phyloP scores from a whole-genome alignment of 1,140 invertebrate species.

The Arctopsyche grandis region DNA sequence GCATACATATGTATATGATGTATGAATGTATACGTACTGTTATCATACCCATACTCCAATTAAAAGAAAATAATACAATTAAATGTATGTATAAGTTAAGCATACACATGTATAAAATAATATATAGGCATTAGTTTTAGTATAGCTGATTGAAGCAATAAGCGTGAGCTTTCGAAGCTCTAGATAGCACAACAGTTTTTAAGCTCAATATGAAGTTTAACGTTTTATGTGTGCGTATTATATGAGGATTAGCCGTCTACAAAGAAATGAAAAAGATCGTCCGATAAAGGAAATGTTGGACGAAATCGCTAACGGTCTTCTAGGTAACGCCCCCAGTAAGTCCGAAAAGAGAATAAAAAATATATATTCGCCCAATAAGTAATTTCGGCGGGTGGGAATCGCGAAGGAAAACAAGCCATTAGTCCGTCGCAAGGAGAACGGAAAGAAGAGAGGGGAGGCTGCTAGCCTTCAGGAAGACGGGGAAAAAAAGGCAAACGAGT shows the following conservation, averaged over 20 bases:
- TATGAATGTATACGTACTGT: no score
- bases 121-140: no score
- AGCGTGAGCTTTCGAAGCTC: no score
- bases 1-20: no score
- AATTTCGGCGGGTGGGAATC: constrained; percentile 26
- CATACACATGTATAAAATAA: no score
- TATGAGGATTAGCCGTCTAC: neutral
- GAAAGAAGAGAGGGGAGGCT: neutral
- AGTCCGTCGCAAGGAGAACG: constrained; percentile 36
- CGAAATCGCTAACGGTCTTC: constrained; percentile 26
- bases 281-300: neutral
- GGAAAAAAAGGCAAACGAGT: constrained; percentile 50
- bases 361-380: constrained; percentile 27
- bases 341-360: constrained; percentile 7
- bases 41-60: no score
- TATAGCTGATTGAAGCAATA: no score
- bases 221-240: no score
- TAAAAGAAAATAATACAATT: no score
- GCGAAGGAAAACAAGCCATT: constrained; percentile 53
- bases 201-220: no score
- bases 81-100: no score
- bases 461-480: neutral
- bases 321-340: constrained; percentile 12
- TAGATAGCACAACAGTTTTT: no score
- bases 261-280: constrained; percentile 13